Percentiles rank a stretch among this genome's conserved stretches.
phyloP scores from a whole-genome alignment of 1,140 invertebrate genomes.

The Coenobita brevimanus region DNA sequence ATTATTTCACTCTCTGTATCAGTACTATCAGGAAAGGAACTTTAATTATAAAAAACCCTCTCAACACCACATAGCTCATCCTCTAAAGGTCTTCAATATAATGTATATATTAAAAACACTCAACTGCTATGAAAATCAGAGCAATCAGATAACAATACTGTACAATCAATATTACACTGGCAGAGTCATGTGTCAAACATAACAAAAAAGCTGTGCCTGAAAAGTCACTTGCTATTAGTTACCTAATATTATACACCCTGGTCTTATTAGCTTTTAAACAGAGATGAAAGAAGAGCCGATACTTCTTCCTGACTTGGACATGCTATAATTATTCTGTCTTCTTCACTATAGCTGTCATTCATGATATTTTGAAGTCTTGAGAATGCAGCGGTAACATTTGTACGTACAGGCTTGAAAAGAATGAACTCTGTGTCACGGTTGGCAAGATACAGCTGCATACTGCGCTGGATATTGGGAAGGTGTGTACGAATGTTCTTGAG shows the following conservation, averaged over 20 bases:
- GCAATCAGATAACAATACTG: no score
- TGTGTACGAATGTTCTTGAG: slow-evolving; percentile 63
- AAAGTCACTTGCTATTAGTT: no score
- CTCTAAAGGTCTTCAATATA: no score
- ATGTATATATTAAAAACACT: no score
- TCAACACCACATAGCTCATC: no score
- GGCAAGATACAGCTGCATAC: slow-evolving; percentile 95
- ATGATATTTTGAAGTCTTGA: slow-evolving; percentile 87
- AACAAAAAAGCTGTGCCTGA: no score
- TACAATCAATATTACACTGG: no score
- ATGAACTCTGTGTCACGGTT: slow-evolving; percentile 97
- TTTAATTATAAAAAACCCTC: no score
- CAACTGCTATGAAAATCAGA: no score
- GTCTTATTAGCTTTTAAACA: slow-evolving; percentile 53
- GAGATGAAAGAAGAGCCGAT: slow-evolving; percentile 87
- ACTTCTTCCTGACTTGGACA: slow-evolving; percentile 94
- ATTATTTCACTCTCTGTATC: no score
- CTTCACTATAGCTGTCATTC: slow-evolving; percentile 82
- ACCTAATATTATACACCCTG: neutral
- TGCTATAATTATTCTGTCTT: slow-evolving; percentile 87
- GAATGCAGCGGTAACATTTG: slow-evolving; percentile 86
- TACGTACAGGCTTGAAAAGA: slow-evolving; percentile 92
- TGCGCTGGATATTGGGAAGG: slow-evolving; percentile 85
- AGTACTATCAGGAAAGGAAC: no score
- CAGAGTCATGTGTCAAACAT: no score